phyloP scores from a whole-genome alignment of 2,888 invertebrate genomes.

The Melinaea menophilus region DNA sequence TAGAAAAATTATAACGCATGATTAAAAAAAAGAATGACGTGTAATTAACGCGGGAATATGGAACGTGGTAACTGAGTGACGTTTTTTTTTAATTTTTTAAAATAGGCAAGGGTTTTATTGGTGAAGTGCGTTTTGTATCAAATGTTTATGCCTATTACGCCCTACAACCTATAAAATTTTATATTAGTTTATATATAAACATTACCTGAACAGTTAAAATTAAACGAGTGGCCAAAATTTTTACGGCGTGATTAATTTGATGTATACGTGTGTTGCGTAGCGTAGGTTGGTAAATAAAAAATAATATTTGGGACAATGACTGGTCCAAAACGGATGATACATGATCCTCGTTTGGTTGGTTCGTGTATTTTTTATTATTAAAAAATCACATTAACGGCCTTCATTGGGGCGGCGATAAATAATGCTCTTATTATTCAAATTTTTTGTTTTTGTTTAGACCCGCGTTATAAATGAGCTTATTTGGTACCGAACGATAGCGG shows the following conservation, averaged over 20 bases:
- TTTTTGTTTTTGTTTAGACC: constrained; percentile 74
- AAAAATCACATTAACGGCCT: constrained; percentile 78
- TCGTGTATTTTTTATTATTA: constrained; percentile 72
- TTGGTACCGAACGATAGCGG: constrained; percentile 73
- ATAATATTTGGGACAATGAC: constrained; percentile 70
- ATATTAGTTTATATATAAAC: no score
- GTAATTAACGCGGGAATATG: no score
- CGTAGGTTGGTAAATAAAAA: constrained; percentile 54
- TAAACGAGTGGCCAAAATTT: constrained; percentile 40
- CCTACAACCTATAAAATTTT: no score
- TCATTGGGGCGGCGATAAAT: constrained; percentile 78
- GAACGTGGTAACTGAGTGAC: no score
- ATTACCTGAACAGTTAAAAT: constrained; percentile 15
- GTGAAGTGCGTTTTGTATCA: no score
- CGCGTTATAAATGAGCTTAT: constrained; percentile 78
- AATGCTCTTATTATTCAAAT: constrained; percentile 78
- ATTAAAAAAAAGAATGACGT: constrained; percentile 6
- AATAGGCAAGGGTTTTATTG: no score
- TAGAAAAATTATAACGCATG: background rate
- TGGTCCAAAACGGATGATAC: constrained; percentile 76
- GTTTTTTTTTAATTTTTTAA: no score
- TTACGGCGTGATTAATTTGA: constrained; percentile 64
- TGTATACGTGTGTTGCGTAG: constrained; percentile 56
- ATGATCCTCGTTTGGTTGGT: constrained; percentile 74
- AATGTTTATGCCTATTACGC: no score